These are phyloP conservation scores for Microplitis manilae DNA, from an alignment of 2,888 invertebrate species.

Conservation along the genomic window DNA sequence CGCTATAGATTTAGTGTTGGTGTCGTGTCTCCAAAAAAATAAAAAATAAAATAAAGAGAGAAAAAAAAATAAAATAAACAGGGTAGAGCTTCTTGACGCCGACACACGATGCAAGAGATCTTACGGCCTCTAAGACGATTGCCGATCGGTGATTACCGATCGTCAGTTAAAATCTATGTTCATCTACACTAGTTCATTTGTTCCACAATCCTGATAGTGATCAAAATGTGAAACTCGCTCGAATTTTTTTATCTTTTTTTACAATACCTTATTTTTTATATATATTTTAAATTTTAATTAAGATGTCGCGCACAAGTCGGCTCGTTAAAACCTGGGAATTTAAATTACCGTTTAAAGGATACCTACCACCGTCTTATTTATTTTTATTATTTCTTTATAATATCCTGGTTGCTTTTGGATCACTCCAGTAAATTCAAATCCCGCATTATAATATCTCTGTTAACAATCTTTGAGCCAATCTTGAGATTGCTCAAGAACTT, in stretches of 20 bases:
- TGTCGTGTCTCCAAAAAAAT: slow-evolving; percentile 6
- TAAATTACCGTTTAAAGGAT: slow-evolving; percentile 34
- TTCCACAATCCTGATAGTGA: slow-evolving; percentile 25
- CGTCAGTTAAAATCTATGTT: too few species aligned
- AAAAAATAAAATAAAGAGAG: not conserved
- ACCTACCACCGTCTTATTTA: slow-evolving; percentile 19
- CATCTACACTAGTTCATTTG: slow-evolving; percentile 15
- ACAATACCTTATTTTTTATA: too few species aligned
- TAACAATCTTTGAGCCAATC: not conserved
- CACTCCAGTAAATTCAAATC: slow-evolving; percentile 1
- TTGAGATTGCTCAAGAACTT: slow-evolving; percentile 16
- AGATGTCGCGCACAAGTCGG: slow-evolving; percentile 40
- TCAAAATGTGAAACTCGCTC: slow-evolving; percentile 6
- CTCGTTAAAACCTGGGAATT: slow-evolving; percentile 49
- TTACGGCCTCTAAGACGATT: too few species aligned
- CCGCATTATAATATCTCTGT: not conserved
- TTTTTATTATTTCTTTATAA: slow-evolving; percentile 6
- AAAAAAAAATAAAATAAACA: too few species aligned
- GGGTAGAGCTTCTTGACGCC: too few species aligned
- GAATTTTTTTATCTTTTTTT: not conserved
- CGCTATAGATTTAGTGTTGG: not conserved
- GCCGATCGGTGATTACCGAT: too few species aligned
- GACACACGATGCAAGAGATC: too few species aligned
- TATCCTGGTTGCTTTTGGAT: not conserved
- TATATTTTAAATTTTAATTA: slow-evolving; percentile 35